Percentiles rank a stretch among this genome's conserved stretches.
phyloP scores from a whole-genome alignment of 2,797 vertebrate genomes.

The Smutsia temminckii region DNA sequence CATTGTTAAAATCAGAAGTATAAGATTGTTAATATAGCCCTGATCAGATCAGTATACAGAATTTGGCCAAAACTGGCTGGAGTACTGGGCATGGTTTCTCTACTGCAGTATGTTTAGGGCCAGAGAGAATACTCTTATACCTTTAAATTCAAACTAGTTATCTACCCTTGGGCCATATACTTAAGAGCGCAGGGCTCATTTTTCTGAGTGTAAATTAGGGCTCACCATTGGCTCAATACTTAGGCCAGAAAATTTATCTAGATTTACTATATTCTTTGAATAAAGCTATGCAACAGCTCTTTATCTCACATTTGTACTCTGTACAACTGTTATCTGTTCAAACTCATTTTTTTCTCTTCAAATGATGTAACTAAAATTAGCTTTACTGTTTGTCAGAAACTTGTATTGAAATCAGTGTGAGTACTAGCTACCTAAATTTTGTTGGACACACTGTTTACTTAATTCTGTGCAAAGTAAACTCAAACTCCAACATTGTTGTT shows the following conservation, averaged over 20 bases:
- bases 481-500: conserved; percentile 14
- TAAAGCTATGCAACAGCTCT: too few species aligned
- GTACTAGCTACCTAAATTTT: background rate
- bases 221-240: too few species aligned
- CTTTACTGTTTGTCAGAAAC: background rate
- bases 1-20: background rate
- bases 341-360: background rate
- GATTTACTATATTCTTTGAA: too few species aligned
- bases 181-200: too few species aligned
- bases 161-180: too few species aligned
- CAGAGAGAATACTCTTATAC: background rate
- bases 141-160: conserved; percentile 15
- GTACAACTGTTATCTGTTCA: background rate
- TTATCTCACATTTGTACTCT: background rate
- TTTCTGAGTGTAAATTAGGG: too few species aligned
- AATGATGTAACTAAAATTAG: background rate
- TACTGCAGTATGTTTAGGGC: too few species aligned
- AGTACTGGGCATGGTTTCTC: background rate
- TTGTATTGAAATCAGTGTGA: conserved; percentile 24
- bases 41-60: background rate
- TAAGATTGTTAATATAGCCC: background rate
- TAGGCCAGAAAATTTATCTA: too few species aligned
- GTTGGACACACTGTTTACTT: background rate
- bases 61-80: background rate
- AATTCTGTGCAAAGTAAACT: background rate